Percentiles rank a stretch among this genome's conserved stretches.
These are phyloP conservation scores for Perdix hodgsoniae DNA, from an alignment of 2,797 vertebrate genomes.

Conservation along the genomic window DNA sequence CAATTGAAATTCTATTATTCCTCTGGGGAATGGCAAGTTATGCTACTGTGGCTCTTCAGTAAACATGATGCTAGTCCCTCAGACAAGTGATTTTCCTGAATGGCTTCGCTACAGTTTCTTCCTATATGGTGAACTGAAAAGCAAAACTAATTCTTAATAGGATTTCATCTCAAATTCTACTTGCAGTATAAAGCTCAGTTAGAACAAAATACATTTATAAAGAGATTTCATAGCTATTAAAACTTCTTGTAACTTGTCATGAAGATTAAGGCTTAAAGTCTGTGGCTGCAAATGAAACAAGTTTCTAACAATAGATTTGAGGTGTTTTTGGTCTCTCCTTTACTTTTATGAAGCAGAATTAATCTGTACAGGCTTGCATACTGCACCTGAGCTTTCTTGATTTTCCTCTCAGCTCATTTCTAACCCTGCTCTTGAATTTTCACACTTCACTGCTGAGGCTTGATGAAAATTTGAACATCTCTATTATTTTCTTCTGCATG, in stretches of 20 bases:
- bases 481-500: not conserved
- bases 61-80: not conserved
- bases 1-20: not conserved
- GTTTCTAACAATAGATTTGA: not conserved
- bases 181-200: accelerated
- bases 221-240: not conserved
- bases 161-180: not conserved
- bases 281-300: not conserved
- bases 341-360: not conserved
- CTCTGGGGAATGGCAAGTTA: not conserved
- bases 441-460: not conserved
- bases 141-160: not conserved
- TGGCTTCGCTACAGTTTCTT: not conserved
- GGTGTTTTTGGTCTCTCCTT: not conserved
- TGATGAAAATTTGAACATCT: not conserved
- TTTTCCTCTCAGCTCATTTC: not conserved
- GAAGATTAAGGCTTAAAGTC: not conserved
- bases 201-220: not conserved
- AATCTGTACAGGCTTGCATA: not conserved
- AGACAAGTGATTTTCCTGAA: not conserved
- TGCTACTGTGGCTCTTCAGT: not conserved
- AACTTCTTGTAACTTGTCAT: not conserved
- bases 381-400: not conserved
- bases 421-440: not conserved
- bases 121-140: not conserved